phyloP scores from a whole-genome alignment of 2,888 invertebrate genomes.

The Xanthorhoe designata region DNA sequence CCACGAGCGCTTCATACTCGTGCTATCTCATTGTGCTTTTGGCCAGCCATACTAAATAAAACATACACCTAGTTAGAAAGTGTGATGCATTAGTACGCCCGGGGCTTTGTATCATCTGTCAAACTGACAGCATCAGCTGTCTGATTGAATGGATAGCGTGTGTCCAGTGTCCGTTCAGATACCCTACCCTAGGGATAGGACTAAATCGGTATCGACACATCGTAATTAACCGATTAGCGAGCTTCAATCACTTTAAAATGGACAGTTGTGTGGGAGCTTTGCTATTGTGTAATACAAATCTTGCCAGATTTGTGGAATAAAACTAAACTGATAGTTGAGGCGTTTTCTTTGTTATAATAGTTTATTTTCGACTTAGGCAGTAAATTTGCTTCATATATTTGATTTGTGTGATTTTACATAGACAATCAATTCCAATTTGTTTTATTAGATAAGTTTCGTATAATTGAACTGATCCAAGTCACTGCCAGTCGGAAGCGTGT shows the following conservation, averaged over 20 bases:
- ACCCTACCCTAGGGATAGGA: slow-evolving; percentile 58
- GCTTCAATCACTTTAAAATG: slow-evolving; percentile 17
- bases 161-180: slow-evolving; percentile 60
- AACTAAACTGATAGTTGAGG: too few relatives aligned
- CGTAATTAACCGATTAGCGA: slow-evolving; percentile 54
- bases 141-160: slow-evolving; percentile 66
- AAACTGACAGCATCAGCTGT: slow-evolving; percentile 59
- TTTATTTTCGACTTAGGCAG: too few relatives aligned
- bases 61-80: slow-evolving; percentile 16
- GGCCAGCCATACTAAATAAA: slow-evolving; percentile 25
- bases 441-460: too few relatives aligned
- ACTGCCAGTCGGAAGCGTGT: too few relatives aligned
- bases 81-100: slow-evolving; percentile 42
- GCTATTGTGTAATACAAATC: not conserved
- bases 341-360: too few relatives aligned
- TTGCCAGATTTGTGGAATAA: not conserved
- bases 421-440: too few relatives aligned
- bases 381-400: too few relatives aligned
- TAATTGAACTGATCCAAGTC: too few relatives aligned
- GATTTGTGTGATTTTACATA: too few relatives aligned
- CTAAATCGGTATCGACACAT: slow-evolving; percentile 57
- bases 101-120: slow-evolving; percentile 61
- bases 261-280: not conserved
- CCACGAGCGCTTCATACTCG: too few relatives aligned
- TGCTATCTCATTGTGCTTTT: too few relatives aligned